Evolutionary conservation across 2,888 invertebrate genomes (phyloP), one percentile per base, ranked within the genome.

Genomic region (Galerucella nymphaeae): DNA sequence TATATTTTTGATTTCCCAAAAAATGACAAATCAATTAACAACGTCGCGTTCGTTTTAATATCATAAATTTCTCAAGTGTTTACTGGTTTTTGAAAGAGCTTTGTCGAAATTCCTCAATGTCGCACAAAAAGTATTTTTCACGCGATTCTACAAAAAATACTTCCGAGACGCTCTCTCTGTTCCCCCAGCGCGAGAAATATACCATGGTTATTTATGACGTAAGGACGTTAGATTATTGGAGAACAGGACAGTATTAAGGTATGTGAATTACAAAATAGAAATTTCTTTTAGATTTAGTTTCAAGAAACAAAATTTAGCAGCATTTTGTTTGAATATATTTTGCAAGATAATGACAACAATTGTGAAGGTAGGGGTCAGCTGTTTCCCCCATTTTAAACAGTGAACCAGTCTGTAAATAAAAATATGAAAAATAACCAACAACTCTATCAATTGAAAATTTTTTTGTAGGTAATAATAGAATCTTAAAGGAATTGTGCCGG

Each of bases 171-270:
- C 57, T 62, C 62, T 50, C 41, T 9, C 53, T 55, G 42, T 41
- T 62, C 61, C 61, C 61, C 55, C 53, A 23, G 18, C 42, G 41
- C 42, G 9, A 69, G 61, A 69, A 69, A 62, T 69, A 18, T 63
- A 45, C 63, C 57, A 63, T 63, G 57, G 70, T 70, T 70, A 70
- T 70, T 70, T 70, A 70, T 70, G 63, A 55, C 42, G 70, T 62
- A 58, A 41, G 55, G 50, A 70, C 45, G 70, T 42, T 63, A 62
- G 53, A 67, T 67, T 67, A 59, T 59, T 59, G 59, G 20, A 59
- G 67, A 20, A 48, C 67, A 59, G 67, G 2, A 18, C 48, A 5
- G 48, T n/a, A n/a, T 53, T 53, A 10, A 53, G 53, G 53, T 1
- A 16, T 53, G 16, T 53, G 6, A 53, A 1, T 53, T 18, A 18